These are phyloP conservation scores for Cataglyphis livida DNA, from an alignment of 2,888 invertebrate genomes.

Conservation along the genomic window DNA sequence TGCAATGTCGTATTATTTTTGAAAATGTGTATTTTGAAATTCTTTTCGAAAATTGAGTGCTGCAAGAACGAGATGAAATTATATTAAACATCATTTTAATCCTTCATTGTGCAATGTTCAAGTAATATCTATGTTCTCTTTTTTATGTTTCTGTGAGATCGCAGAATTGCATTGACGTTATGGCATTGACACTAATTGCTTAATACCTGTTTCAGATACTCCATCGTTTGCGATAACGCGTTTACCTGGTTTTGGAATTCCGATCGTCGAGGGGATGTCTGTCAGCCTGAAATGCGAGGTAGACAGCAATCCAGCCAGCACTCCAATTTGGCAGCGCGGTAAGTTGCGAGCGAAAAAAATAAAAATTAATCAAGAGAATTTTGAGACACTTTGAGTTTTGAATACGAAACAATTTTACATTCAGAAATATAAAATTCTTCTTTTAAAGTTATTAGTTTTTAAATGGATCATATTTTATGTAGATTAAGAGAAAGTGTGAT, in stretches of 20 bases:
- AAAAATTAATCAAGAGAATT: not conserved
- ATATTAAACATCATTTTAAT: conserved; percentile 2
- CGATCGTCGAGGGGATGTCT: conserved; percentile 94
- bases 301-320: conserved; percentile 96
- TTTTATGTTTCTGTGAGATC: conserved; percentile 31
- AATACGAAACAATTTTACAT: not conserved
- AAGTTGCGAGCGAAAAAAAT: conserved; percentile 71
- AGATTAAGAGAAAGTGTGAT: not conserved
- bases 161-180: conserved; percentile 55
- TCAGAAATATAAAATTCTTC: not conserved
- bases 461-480: not conserved
- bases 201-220: conserved; percentile 89
- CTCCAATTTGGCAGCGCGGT: conserved; percentile 93
- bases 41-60: not conserved
- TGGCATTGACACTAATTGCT: conserved; percentile 72
- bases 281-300: conserved; percentile 97
- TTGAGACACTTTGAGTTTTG: not conserved
- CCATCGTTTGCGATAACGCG: conserved; percentile 97
- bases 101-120: not conserved
- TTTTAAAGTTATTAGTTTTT: not conserved
- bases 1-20: not conserved
- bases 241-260: conserved; percentile 96
- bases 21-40: not conserved
- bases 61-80: not conserved
- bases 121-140: conserved; percentile 30